Percentiles rank a stretch among this genome's conserved stretches.
Conservation (phyloP, 2,113 vertebrate species). For the Cololabis saira region DNA sequence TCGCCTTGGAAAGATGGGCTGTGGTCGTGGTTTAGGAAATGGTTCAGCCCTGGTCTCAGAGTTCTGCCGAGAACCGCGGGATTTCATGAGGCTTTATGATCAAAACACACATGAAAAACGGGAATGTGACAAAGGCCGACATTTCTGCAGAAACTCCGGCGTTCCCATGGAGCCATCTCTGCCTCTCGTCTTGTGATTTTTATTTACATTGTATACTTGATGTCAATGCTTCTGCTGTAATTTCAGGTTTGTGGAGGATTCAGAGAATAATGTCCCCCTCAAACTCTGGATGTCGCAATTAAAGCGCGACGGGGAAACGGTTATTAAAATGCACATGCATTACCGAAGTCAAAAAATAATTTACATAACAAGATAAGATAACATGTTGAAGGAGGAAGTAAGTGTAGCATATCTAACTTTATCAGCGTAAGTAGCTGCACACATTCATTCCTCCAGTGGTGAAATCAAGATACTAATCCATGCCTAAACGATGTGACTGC, state of each 20-base stretch:
- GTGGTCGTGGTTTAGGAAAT: conserved; percentile 81
- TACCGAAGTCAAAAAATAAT: conserved; percentile 27
- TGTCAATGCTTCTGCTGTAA: conserved; percentile 6
- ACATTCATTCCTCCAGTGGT: conserved; percentile 45
- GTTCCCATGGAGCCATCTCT: conserved; percentile 38
- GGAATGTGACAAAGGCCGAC: conserved; percentile 44
- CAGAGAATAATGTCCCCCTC: not conserved
- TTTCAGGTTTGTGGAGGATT: conserved; percentile 12
- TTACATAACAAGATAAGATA: conserved; percentile 62
- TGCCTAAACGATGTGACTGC: conserved; percentile 61
- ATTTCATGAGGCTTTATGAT: conserved; percentile 66
- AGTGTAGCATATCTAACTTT: conserved; percentile 51
- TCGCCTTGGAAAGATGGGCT: conserved; percentile 75
- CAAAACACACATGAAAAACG: conserved; percentile 72
- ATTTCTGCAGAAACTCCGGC: conserved; percentile 33
- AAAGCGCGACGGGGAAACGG: conserved; percentile 1
- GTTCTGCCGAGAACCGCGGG: conserved; percentile 66
- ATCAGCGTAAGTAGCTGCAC: conserved; percentile 60
- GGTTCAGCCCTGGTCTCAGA: conserved; percentile 67
- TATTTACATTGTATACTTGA: conserved; percentile 24
- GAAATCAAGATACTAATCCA: conserved; percentile 63
- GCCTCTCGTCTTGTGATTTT: conserved; percentile 17
- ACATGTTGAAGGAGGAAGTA: conserved; percentile 43
- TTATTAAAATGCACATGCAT: conserved; percentile 37
- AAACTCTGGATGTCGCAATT: conserved; percentile 6